These are phyloP conservation scores for Neoaliturus tenellus DNA, from an alignment of 2,888 invertebrate genomes.

Conservation along the genomic window DNA sequence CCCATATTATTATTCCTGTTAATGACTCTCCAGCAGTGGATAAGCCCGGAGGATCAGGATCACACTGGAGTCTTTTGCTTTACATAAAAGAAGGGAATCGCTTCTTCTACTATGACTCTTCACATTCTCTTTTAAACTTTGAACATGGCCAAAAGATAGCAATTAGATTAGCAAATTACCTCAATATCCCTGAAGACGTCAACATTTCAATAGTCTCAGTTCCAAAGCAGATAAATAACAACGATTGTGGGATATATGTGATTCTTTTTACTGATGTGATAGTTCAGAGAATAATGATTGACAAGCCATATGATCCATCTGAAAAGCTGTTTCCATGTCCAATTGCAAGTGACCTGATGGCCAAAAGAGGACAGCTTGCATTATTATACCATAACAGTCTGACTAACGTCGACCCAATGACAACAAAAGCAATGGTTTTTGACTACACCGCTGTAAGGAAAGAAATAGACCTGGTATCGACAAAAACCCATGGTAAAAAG, in stretches of 20 bases:
- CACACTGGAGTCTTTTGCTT: conserved; percentile 16
- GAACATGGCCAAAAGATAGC: not conserved
- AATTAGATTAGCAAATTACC: not conserved
- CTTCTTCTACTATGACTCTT: conserved; percentile 11
- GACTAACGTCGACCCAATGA: not conserved
- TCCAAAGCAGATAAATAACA: not conserved
- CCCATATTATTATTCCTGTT: not conserved
- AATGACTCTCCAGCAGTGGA: not conserved
- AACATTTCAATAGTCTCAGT: not conserved
- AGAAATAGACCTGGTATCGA: not conserved
- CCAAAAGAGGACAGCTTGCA: not conserved
- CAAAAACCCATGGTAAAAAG: not conserved
- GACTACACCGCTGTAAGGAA: not conserved
- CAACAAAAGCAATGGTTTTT: not conserved
- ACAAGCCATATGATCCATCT: not conserved
- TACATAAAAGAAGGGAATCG: not conserved
- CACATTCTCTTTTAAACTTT: not conserved
- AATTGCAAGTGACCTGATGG: not conserved
- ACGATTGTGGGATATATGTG: not conserved
- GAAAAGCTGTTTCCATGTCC: not conserved
- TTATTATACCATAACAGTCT: not conserved
- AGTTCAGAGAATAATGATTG: not conserved
- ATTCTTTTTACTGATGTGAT: not conserved
- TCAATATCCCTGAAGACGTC: not conserved
- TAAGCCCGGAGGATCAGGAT: conserved; percentile 16